phyloP scores from a whole-genome alignment of 2,113 vertebrate species.

The Sorex araneus region DNA sequence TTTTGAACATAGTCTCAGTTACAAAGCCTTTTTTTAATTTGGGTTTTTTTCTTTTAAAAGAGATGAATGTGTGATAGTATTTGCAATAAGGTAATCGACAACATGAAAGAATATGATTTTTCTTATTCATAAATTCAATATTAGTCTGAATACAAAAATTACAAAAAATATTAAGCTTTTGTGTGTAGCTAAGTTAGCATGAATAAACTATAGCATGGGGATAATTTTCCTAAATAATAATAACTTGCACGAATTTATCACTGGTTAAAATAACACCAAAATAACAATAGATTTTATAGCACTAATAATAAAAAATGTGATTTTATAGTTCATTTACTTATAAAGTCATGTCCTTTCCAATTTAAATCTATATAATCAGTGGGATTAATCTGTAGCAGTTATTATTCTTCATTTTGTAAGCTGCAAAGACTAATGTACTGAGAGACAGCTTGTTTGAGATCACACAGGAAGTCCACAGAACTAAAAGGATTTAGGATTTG shows the following conservation, averaged over 20 bases:
- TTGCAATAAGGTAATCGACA: slow-evolving; percentile 36
- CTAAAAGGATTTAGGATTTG: slow-evolving; percentile 24
- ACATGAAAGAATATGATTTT: background rate
- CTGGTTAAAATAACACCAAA: slow-evolving; percentile 3
- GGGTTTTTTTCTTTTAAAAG: background rate
- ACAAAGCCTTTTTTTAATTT: background rate
- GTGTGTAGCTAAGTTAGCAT: slow-evolving; percentile 16
- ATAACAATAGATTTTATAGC: slow-evolving; percentile 34
- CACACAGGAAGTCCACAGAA: background rate
- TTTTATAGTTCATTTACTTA: slow-evolving; percentile 67
- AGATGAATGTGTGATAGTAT: background rate
- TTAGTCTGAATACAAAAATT: slow-evolving; percentile 37
- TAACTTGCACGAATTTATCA: slow-evolving; percentile 47
- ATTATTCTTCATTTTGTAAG: slow-evolving; percentile 63
- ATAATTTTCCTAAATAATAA: slow-evolving; percentile 48
- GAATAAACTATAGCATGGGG: slow-evolving; percentile 12
- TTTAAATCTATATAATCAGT: slow-evolving; percentile 58
- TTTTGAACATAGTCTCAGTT: background rate
- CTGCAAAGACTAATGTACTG: background rate
- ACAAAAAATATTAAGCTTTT: background rate
- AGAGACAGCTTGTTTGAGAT: slow-evolving; percentile 13
- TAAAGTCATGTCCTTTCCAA: background rate
- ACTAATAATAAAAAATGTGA: slow-evolving; percentile 32
- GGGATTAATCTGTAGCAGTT: slow-evolving; percentile 41
- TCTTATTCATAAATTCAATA: background rate